Percentiles rank a stretch among this genome's conserved stretches.
Evolutionary conservation across 2,113 vertebrate genomes (phyloP).

Genomic region (Mobula birostris): DNA sequence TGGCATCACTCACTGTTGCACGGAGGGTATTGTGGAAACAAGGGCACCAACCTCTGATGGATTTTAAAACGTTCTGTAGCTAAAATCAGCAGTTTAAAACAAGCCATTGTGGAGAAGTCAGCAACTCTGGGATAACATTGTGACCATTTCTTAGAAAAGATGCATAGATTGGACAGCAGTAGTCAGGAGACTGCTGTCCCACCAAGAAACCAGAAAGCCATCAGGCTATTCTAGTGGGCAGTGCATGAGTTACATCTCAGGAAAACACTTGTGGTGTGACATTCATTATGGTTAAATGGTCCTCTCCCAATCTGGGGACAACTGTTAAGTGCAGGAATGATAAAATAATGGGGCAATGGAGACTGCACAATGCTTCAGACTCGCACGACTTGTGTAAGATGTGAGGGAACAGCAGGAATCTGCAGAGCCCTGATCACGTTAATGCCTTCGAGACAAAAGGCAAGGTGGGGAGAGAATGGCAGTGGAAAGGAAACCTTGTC

Average conservation of each 20-base stretch:
- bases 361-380: too few relatives aligned
- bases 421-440: neutral
- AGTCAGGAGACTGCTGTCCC: neutral
- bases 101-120: neutral
- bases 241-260: neutral
- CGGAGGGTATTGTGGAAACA: neutral
- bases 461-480: neutral
- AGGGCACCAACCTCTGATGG: neutral
- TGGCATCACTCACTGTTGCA: neutral
- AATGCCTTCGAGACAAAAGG: neutral
- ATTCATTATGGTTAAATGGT: neutral
- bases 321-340: neutral
- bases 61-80: neutral
- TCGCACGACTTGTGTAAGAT: neutral
- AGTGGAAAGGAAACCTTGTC: neutral
- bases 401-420: too few relatives aligned
- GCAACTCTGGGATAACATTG: neutral
- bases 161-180: neutral
- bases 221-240: neutral
- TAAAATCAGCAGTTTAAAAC: neutral
- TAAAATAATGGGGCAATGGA: neutral
- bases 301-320: neutral
- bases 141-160: neutral
- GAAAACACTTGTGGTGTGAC: too few relatives aligned
- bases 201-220: neutral